Evolutionary conservation across 2,888 invertebrate species (phyloP), one percentile per base, ranked within the genome.

Genomic region (Drosophila eohydei): DNA sequence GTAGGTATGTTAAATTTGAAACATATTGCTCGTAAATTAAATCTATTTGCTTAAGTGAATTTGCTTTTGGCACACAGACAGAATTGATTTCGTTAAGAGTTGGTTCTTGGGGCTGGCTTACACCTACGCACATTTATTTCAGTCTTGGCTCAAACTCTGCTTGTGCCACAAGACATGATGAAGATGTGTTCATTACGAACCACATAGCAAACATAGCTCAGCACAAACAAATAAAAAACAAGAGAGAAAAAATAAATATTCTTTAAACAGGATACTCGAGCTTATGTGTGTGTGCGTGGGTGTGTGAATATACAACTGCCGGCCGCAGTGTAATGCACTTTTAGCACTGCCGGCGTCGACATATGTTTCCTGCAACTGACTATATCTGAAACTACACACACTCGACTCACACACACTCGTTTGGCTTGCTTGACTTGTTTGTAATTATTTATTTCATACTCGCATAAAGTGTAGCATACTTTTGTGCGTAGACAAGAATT

Each of bases 371-470:
- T 74, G 78, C 67, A 67, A 55, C 65, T 70, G 64, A 63, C 55
- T 68, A 51, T 61, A 38, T 28, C 46, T 48, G 55, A 55, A 41
- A 16, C 28, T 26, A 32, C 16, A 21, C 14, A 14, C 43, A 14
- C 46, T 30, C n/a, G 30, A 48, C 46, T n/a, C 55, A 16, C 54
- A 30, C 40, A 12, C 40, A 30, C 21, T 69, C 71, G 72, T 21
- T 51, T 69, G 81, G 62, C 78, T 77, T 86, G 83, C 84, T 82
- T 84, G 83, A 87, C 84, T 84, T 87, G 84, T 78, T 84, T 79
- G 88, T 85, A 84, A 84, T 84, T 84, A 84, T 84, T 84, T 84
- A 84, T 84, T 84, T 83, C 85, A 72, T 76, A 64, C 77, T 74
- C 67, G 64, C 55, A 79, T 79, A 81, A 78, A 87, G 83, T 83